Evolutionary conservation across 1,140 invertebrate species (phyloP).

Genomic region (Papilio xuthus): DNA sequence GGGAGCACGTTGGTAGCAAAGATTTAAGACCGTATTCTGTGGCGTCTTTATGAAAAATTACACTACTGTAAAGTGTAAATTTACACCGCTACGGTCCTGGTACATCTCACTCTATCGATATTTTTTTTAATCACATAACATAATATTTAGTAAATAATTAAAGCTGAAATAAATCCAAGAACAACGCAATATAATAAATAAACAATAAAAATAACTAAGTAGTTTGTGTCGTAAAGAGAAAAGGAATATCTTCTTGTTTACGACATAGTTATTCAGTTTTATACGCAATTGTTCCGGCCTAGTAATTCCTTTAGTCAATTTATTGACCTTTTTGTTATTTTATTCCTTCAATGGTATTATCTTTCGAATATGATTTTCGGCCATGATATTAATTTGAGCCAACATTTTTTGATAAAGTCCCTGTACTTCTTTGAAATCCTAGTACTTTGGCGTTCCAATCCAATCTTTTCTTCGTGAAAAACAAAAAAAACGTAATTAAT

Average conservation of each 20-base stretch:
- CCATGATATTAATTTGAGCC: slow-evolving; percentile 22
- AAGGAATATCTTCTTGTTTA: slow-evolving; percentile 15
- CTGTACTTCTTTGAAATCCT: background rate
- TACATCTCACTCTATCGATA: too few species aligned
- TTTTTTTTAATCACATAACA: too few species aligned
- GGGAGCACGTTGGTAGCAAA: slow-evolving; percentile 23
- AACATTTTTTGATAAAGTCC: slow-evolving; percentile 1
- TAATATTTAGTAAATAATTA: slow-evolving; percentile 9
- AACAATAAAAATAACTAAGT: slow-evolving; percentile 5
- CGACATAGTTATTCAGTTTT: slow-evolving; percentile 28
- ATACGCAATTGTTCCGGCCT: slow-evolving; percentile 19
- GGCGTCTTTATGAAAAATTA: slow-evolving; percentile 17
- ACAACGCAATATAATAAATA: slow-evolving; percentile 14
- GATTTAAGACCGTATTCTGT: slow-evolving; percentile 39
- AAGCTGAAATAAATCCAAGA: slow-evolving; percentile 6
- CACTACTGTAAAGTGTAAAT: background rate
- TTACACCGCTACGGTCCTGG: background rate
- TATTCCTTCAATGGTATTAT: background rate
- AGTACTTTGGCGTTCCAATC: background rate
- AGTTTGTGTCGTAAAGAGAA: slow-evolving; percentile 19
- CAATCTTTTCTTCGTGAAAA: background rate
- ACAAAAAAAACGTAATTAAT: background rate
- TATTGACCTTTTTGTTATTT: slow-evolving; percentile 32
- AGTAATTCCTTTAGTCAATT: slow-evolving; percentile 27
- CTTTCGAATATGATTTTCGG: background rate